Evolutionary conservation across 1,140 invertebrate species (phyloP).

Genomic region (Drosophila neocordata): DNA sequence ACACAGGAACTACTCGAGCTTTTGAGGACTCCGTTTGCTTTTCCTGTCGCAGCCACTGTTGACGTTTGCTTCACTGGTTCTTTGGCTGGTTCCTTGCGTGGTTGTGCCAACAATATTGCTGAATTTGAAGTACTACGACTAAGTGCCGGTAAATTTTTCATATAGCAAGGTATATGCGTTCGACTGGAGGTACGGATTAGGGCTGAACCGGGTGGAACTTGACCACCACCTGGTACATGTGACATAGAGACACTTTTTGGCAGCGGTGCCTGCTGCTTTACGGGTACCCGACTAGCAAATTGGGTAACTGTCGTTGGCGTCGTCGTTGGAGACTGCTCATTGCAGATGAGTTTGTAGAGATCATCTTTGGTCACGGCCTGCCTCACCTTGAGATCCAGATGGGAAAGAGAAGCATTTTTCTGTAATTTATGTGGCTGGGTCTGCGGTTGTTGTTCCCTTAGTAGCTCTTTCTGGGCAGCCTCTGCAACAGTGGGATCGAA

Average conservation of each 20-base stretch:
- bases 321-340: slow-evolving; percentile 56
- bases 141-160: slow-evolving; percentile 75
- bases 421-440: slow-evolving; percentile 67
- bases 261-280: slow-evolving; percentile 56
- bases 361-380: slow-evolving; percentile 81
- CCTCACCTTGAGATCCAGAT: slow-evolving; percentile 74
- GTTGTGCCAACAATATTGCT: slow-evolving; percentile 61
- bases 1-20: slow-evolving; percentile 62
- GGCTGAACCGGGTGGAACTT: background rate
- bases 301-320: slow-evolving; percentile 3
- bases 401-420: slow-evolving; percentile 78
- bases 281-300: slow-evolving; percentile 66
- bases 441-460: slow-evolving; percentile 65
- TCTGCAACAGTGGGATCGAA: slow-evolving; percentile 76
- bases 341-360: slow-evolving; percentile 82
- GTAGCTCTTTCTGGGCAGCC: slow-evolving; percentile 72
- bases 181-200: slow-evolving; percentile 69
- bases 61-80: slow-evolving; percentile 17
- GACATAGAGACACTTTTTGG: slow-evolving; percentile 79
- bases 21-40: slow-evolving; percentile 49
- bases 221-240: slow-evolving; percentile 57
- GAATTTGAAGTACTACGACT: slow-evolving; percentile 79
- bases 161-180: slow-evolving; percentile 80
- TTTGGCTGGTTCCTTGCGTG: slow-evolving; percentile 23
- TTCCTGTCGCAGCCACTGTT: background rate